Evolutionary conservation across 2,888 invertebrate species (phyloP), one percentile per base, ranked within the genome.

Genomic region (Hecatera dysodea): DNA sequence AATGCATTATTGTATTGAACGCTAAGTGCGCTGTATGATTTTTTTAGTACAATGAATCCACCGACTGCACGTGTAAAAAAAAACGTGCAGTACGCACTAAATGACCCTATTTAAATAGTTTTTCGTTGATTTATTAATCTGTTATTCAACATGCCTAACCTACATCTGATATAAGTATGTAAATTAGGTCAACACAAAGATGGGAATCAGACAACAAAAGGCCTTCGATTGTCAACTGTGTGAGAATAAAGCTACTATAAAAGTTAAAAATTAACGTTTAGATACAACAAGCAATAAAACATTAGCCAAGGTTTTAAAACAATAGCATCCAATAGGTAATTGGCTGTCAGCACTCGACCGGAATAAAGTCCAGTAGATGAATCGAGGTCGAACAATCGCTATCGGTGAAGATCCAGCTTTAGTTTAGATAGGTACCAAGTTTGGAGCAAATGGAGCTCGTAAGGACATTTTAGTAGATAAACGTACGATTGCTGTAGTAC

Each of bases 301-400:
- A 65, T 15, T 44, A 17, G 48, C 39, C 79, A 73, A 76, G 76
- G 76, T 63, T 78, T 66, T 36, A 73, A 66, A 66, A 78, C 79
- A 61, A 78, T 78, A 72, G 79, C 36, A 29, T 36, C 24, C 65
- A 57, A 62, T 78, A 72, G 27, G 12, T 72, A 78, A 67, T 62
- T 66, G 55, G 50, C 61, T 24, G 22, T 67, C 63, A 63, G 46
- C 46, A 66, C 44, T 63, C 57, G 29, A 48, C 52, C 22, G 50
- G 39, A 62, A 78, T 52, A 80, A 27, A 78, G 33, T 33, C 33
- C 22, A 57, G 67, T 52, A 56, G 48, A 75, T 50, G 12, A 52
- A 64, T 60, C 44, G 44, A 57, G 70, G 70, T 70, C 60, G 29
- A 29, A 62, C 53, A 65, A 59, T 61, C 77, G 80, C 75, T 74